Evolutionary conservation across 64 coral and sea anemone genomes (phyloP).

Genomic region (Pachyseris speciosa): DNA sequence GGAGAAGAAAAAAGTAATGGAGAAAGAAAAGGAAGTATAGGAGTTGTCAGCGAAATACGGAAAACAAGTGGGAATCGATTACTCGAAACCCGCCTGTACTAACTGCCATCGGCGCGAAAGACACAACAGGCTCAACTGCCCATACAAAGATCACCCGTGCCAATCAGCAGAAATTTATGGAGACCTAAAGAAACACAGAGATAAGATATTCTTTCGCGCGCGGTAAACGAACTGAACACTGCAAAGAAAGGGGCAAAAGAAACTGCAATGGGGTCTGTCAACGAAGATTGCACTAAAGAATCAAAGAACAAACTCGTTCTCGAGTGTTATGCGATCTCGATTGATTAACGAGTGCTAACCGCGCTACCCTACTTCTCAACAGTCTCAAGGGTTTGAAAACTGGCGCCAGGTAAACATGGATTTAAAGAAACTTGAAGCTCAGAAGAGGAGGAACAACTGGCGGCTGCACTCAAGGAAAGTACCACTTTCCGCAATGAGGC

Average conservation of each 20-base stretch:
- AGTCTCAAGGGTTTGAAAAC: slow-evolving; percentile 20
- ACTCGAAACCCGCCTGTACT: no score
- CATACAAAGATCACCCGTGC: slow-evolving; percentile 44
- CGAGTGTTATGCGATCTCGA: neutral
- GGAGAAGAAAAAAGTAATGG: neutral
- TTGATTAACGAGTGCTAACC: slow-evolving; percentile 8
- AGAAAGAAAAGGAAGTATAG: neutral
- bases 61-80: no score
- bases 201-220: neutral
- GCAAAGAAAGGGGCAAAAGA: neutral
- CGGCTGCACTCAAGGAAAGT: no score
- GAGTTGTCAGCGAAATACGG: no score
- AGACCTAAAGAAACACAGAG: slow-evolving; percentile 8
- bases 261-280: neutral
- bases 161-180: slow-evolving; percentile 38
- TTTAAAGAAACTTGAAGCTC: no score
- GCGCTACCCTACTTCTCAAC: slow-evolving; percentile 31
- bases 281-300: slow-evolving; percentile 21
- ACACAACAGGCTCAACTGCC: slow-evolving; percentile 49
- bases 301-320: neutral
- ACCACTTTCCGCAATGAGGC: no score
- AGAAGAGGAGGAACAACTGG: neutral
- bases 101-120: slow-evolving; percentile 18
- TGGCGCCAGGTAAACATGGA: slow-evolving; percentile 27
- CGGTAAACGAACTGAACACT: neutral